These are phyloP conservation scores for Phylloscopus whistleri DNA, from an alignment of 2,113 vertebrate genomes.

Conservation along the genomic window DNA sequence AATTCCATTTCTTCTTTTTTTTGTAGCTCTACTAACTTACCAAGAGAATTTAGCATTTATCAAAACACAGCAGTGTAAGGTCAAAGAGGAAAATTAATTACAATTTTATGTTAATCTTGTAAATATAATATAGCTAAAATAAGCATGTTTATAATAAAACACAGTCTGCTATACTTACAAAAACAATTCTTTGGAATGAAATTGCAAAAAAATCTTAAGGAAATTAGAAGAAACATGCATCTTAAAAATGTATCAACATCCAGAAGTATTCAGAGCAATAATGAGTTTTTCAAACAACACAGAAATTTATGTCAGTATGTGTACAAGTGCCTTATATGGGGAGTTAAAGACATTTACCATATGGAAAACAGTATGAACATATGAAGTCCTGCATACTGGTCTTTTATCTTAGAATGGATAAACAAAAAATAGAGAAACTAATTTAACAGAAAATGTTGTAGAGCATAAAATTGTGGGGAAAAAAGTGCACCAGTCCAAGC, in stretches of 20 bases:
- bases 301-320: background rate
- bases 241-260: background rate
- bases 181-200: background rate
- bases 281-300: background rate
- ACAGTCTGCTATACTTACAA: background rate
- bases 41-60: background rate
- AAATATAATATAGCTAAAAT: background rate
- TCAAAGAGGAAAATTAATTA: background rate
- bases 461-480: background rate
- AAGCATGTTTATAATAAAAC: background rate
- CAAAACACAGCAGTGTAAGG: background rate
- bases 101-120: background rate
- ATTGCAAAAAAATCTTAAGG: background rate
- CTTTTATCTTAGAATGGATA: background rate
- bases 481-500: background rate
- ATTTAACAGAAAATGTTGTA: background rate
- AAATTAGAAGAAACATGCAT: background rate
- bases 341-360: background rate
- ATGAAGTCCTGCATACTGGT: background rate
- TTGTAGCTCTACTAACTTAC: background rate
- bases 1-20: background rate
- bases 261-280: background rate
- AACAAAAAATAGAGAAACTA: background rate
- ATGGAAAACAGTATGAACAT: background rate
- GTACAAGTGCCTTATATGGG: background rate